Percentiles rank a stretch among this genome's conserved stretches.
Conservation (phyloP, 2,888 invertebrate species). For the Bugula neritina region DNA sequence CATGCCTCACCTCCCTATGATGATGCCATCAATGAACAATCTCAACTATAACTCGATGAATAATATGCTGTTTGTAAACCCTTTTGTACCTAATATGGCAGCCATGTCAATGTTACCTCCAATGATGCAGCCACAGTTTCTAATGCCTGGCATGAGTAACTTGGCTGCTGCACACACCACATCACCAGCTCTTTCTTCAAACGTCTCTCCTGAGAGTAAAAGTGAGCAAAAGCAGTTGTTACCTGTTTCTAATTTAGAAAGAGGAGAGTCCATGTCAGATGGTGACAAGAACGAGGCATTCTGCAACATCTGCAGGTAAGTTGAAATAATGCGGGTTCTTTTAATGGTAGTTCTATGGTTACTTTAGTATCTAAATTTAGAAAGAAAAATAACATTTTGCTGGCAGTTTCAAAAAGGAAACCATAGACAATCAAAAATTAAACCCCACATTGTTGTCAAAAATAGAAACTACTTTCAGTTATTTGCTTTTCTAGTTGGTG, state of each 20-base stretch:
- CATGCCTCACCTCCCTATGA: slow-evolving; percentile 15
- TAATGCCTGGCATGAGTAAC: slow-evolving; percentile 33
- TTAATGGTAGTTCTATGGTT: neutral
- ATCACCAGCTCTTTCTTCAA: neutral
- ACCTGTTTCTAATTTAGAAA: neutral
- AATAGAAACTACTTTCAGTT: too few relatives aligned
- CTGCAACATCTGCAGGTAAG: slow-evolving; percentile 15
- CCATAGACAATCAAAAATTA: too few relatives aligned
- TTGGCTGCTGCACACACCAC: slow-evolving; percentile 27
- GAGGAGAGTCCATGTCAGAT: slow-evolving; percentile 10
- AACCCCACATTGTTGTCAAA: too few relatives aligned
- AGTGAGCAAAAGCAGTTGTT: neutral
- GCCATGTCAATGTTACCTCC: slow-evolving; percentile 29
- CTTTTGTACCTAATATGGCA: slow-evolving; percentile 42
- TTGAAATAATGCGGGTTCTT: neutral
- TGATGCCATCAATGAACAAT: neutral
- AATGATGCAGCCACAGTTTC: slow-evolving; percentile 34
- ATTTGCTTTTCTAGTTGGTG: neutral
- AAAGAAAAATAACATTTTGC: neutral
- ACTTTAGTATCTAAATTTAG: neutral
- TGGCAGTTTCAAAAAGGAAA: too few relatives aligned
- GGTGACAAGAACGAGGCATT: slow-evolving; percentile 15
- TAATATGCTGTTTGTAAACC: slow-evolving; percentile 51
- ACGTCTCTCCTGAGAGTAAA: neutral
- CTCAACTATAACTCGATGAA: slow-evolving; percentile 34